Conservation (phyloP, 2,888 invertebrate species). For the Eutolmus rufibarbis region DNA sequence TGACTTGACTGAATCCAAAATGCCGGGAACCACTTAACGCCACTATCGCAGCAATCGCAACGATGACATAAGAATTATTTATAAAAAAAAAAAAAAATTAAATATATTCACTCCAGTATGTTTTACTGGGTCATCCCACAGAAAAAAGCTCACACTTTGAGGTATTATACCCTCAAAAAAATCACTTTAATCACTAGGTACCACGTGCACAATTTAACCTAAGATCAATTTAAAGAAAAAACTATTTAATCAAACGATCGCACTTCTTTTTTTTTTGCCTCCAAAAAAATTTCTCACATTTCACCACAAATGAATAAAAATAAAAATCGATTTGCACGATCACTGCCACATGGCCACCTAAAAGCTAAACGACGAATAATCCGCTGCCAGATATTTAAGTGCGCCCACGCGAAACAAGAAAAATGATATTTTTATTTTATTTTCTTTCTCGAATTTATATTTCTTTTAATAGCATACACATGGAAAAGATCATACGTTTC, state of each 20-base stretch:
- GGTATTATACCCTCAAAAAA: neutral
- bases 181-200: neutral
- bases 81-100: neutral
- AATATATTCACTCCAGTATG: neutral
- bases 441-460: neutral
- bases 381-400: neutral
- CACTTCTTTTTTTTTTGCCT: neutral
- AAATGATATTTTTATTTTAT: neutral
- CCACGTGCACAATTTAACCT: neutral
- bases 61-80: slow-evolving; percentile 18
- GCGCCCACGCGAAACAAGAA: slow-evolving; percentile 5
- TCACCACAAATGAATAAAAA: neutral
- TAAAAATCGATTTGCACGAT: neutral
- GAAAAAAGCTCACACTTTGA: neutral
- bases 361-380: neutral
- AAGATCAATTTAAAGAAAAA: neutral
- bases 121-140: neutral
- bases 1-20: neutral
- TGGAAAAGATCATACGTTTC: neutral
- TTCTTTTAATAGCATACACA: slow-evolving; percentile 5
- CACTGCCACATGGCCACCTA: neutral
- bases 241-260: neutral
- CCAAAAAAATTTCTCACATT: neutral
- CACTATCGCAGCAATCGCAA: neutral
- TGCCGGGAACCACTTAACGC: neutral